Percentiles rank a stretch among this genome's conserved stretches.
phyloP scores from a whole-genome alignment of 2,888 invertebrate species.

The Periphyllus acericola region DNA sequence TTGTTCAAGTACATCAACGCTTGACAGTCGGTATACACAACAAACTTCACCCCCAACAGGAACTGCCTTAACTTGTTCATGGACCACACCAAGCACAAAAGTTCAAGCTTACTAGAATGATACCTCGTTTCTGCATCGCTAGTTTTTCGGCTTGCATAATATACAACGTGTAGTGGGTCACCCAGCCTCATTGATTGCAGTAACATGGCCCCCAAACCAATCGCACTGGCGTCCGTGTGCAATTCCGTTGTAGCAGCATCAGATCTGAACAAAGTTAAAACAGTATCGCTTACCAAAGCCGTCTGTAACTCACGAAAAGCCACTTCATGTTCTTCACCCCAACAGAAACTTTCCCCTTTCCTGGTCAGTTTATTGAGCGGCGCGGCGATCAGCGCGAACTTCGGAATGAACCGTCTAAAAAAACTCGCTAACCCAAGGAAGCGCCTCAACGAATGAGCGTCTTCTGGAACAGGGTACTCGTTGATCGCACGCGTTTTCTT shows the following conservation, averaged over 20 bases:
- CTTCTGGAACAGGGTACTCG: too few species aligned
- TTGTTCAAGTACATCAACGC: conserved; percentile 64
- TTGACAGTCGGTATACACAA: too few species aligned
- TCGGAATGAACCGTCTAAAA: too few species aligned
- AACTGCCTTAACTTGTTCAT: conserved; percentile 61
- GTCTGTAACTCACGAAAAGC: conserved; percentile 55
- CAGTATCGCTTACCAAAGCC: conserved; percentile 63
- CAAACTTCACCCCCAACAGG: conserved; percentile 64
- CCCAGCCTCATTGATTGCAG: conserved; percentile 62
- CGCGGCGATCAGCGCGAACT: too few species aligned
- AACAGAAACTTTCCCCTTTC: not conserved
- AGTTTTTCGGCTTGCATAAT: conserved; percentile 64
- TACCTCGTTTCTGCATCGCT: conserved; percentile 60
- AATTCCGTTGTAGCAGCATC: conserved; percentile 43
- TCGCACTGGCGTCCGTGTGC: conserved; percentile 63
- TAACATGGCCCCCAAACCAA: conserved; percentile 64
- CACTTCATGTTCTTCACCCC: too few species aligned
- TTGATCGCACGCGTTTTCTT: too few species aligned
- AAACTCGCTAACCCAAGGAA: too few species aligned
- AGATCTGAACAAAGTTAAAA: conserved; percentile 66
- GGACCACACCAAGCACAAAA: conserved; percentile 56
- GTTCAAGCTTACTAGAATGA: conserved; percentile 65
- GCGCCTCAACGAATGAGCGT: too few species aligned
- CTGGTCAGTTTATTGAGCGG: too few species aligned
- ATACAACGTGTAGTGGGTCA: conserved; percentile 63